Evolutionary conservation across 2,113 vertebrate species (phyloP).

Genomic region (Hippocampus abdominalis): DNA sequence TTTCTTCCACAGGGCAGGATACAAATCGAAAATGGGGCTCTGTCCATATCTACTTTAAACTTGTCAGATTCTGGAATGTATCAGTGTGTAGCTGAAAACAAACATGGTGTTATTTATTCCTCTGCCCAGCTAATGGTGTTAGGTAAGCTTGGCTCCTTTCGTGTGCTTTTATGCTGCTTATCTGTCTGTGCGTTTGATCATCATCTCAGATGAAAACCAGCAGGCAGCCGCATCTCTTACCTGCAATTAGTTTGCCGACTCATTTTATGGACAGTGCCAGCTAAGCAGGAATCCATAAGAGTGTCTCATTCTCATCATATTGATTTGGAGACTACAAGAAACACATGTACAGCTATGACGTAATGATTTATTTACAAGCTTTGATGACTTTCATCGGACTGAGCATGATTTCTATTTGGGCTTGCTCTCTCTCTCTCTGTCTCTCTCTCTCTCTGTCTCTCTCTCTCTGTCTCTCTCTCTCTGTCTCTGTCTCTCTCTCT

Average conservation of each 20-base stretch:
- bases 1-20: conserved; percentile 81
- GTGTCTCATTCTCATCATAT: conserved; percentile 63
- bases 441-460: too few species aligned
- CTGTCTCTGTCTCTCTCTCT: too few species aligned
- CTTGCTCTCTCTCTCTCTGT: too few species aligned
- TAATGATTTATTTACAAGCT: conserved; percentile 64
- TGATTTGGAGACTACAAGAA: conserved; percentile 57
- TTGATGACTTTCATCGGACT: conserved; percentile 53
- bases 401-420: conserved; percentile 35
- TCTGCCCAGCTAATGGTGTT: conserved; percentile 88
- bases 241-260: conserved; percentile 43
- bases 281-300: conserved; percentile 54
- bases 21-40: conserved; percentile 89
- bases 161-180: conserved; percentile 47
- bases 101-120: conserved; percentile 87
- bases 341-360: conserved; percentile 50
- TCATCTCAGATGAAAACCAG: conserved; percentile 45
- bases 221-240: conserved; percentile 29
- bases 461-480: too few species aligned
- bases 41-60: conserved; percentile 83
- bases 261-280: conserved; percentile 41
- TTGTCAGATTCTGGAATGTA: conserved; percentile 93
- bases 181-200: conserved; percentile 49
- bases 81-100: conserved; percentile 96
- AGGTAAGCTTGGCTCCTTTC: conserved; percentile 76